Percentiles rank a stretch among this genome's conserved stretches.
phyloP scores from a whole-genome alignment of 2,113 vertebrate genomes.

The Oncorhynchus clarkii region DNA sequence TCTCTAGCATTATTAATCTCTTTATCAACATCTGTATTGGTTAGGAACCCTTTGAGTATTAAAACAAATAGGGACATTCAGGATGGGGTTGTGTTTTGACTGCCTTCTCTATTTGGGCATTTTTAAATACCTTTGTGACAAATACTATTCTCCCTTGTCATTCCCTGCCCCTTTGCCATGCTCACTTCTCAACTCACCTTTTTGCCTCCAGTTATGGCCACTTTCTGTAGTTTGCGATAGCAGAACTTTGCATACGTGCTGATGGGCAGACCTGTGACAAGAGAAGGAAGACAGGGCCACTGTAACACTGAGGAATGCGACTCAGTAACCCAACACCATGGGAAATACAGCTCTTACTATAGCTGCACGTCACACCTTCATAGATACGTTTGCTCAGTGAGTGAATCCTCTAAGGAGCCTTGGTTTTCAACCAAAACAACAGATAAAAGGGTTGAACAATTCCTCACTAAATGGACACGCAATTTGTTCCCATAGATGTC shows the following conservation, averaged over 20 bases:
- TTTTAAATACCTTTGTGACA: not conserved
- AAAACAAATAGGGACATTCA: not conserved
- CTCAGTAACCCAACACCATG: constrained; percentile 15
- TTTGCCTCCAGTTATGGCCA: constrained; percentile 84
- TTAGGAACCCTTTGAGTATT: not conserved
- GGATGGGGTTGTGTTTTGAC: not conserved
- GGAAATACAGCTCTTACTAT: not conserved
- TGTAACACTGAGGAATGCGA: constrained; percentile 5
- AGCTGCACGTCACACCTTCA: not conserved
- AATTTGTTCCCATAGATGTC: constrained; percentile 48
- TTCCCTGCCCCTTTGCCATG: not conserved
- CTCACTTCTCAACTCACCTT: constrained; percentile 73
- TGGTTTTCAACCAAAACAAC: constrained; percentile 18
- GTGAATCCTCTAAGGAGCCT: constrained; percentile 10
- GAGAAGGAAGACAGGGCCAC: constrained; percentile 1
- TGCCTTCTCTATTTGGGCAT: not conserved
- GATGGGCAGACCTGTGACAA: constrained; percentile 77
- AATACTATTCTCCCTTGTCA: not conserved
- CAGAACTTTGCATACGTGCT: constrained; percentile 89
- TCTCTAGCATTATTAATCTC: not conserved
- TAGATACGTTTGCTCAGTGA: constrained; percentile 11
- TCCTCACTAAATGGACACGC: constrained; percentile 39
- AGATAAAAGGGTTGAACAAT: constrained; percentile 36
- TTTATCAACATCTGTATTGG: not conserved
- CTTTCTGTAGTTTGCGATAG: constrained; percentile 86